phyloP scores from a whole-genome alignment of 2,113 vertebrate species.

The Aptenodytes forsteri region DNA sequence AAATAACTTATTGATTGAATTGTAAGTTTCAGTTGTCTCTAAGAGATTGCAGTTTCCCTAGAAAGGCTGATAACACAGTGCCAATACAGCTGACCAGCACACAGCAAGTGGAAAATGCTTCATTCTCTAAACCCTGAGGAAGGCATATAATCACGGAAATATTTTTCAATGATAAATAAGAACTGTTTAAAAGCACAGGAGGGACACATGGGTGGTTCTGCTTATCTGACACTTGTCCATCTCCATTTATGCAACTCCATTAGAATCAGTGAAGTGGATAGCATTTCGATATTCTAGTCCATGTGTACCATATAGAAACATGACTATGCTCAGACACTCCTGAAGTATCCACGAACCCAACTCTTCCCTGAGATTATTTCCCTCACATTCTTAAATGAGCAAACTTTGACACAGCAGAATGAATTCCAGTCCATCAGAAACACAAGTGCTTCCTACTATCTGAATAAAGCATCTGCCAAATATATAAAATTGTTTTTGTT shows the following conservation, averaged over 20 bases:
- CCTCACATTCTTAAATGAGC: not conserved
- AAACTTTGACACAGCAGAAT: not conserved
- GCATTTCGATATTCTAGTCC: not conserved
- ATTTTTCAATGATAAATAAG: not conserved
- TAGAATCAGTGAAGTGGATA: not conserved
- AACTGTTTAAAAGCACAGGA: not conserved
- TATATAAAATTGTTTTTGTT: not conserved
- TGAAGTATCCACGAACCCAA: fast-evolving
- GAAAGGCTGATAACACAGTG: not conserved
- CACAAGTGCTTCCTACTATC: not conserved
- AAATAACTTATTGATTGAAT: not conserved
- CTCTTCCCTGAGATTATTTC: not conserved
- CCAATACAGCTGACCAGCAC: not conserved
- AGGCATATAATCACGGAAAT: not conserved
- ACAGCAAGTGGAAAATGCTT: not conserved
- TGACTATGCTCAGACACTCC: not conserved
- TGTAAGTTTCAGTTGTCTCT: not conserved
- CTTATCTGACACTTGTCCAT: not conserved
- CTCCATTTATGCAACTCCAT: not conserved
- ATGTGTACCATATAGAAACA: not conserved
- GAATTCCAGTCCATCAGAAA: not conserved
- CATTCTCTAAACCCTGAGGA: not conserved
- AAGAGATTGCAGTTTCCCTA: not conserved
- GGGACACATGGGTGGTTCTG: not conserved
- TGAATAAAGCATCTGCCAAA: not conserved